phyloP scores from a whole-genome alignment of 2,888 invertebrate species.

The Diadegma fenestrale region DNA sequence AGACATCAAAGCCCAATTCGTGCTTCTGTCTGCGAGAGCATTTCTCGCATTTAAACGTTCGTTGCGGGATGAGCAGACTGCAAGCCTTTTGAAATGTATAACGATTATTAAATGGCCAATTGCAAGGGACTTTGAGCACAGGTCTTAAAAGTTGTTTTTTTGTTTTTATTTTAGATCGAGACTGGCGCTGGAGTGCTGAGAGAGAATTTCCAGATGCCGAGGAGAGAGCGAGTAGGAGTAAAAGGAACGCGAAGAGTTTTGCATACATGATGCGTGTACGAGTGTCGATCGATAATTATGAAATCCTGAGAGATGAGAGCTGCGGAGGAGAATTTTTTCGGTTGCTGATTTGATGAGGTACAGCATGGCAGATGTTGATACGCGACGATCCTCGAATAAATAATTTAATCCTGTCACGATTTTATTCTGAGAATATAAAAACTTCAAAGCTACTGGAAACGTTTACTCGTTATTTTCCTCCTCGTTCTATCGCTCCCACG shows the following conservation, averaged over 20 bases:
- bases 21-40: background rate
- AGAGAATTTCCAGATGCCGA: constrained; percentile 65
- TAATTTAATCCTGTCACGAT: constrained; percentile 72
- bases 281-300: constrained; percentile 75
- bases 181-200: constrained; percentile 41
- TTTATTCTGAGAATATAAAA: constrained; percentile 16
- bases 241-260: background rate
- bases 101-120: constrained; percentile 41
- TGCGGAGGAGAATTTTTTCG: background rate
- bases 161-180: background rate
- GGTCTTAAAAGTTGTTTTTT: background rate
- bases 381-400: constrained; percentile 74
- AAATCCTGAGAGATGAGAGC: constrained; percentile 65
- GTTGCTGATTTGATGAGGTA: constrained; percentile 13
- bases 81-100: constrained; percentile 14
- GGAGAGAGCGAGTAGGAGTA: constrained; percentile 18
- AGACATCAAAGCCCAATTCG: background rate
- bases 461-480: constrained; percentile 4
- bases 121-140: constrained; percentile 19
- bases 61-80: background rate
- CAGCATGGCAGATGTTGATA: background rate
- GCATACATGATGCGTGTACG: background rate
- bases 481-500: background rate
- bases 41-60: background rate
- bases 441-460: constrained; percentile 26